phyloP scores from a whole-genome alignment of 2,797 vertebrate genomes.

The Diceros bicornis region DNA sequence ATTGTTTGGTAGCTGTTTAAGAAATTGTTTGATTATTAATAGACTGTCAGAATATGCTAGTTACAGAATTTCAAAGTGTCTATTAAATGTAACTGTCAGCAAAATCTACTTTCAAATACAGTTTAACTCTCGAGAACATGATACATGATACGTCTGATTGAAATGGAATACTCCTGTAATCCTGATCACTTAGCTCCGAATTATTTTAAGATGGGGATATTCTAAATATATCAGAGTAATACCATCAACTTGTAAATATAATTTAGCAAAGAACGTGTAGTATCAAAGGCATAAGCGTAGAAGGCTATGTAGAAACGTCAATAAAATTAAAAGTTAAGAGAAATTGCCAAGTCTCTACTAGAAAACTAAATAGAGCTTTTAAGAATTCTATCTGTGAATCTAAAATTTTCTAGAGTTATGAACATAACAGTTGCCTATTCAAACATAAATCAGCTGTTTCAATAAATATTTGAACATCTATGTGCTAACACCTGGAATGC shows the following conservation, averaged over 20 bases:
- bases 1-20: not conserved
- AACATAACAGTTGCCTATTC: constrained; percentile 35
- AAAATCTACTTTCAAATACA: constrained; percentile 86
- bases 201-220: constrained; percentile 84
- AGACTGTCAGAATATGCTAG: constrained; percentile 2
- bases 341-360: not conserved
- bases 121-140: constrained; percentile 77
- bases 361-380: constrained; percentile 33
- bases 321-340: constrained; percentile 61
- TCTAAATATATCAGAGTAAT: constrained; percentile 86
- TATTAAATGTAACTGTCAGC: constrained; percentile 57
- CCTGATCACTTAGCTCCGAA: constrained; percentile 80
- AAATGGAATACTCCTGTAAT: constrained; percentile 82
- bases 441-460: constrained; percentile 40
- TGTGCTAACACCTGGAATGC: not conserved
- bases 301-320: not conserved
- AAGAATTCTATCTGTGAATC: not conserved
- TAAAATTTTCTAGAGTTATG: constrained; percentile 5
- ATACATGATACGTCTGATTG: constrained; percentile 81
- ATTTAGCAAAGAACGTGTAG: constrained; percentile 46
- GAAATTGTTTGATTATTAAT: constrained; percentile 37
- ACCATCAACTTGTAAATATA: constrained; percentile 75
- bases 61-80: constrained; percentile 24
- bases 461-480: constrained; percentile 24
- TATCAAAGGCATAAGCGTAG: not conserved